These are phyloP conservation scores for Bombus impatiens DNA, from an alignment of 1,140 invertebrate species.

Conservation along the genomic window DNA sequence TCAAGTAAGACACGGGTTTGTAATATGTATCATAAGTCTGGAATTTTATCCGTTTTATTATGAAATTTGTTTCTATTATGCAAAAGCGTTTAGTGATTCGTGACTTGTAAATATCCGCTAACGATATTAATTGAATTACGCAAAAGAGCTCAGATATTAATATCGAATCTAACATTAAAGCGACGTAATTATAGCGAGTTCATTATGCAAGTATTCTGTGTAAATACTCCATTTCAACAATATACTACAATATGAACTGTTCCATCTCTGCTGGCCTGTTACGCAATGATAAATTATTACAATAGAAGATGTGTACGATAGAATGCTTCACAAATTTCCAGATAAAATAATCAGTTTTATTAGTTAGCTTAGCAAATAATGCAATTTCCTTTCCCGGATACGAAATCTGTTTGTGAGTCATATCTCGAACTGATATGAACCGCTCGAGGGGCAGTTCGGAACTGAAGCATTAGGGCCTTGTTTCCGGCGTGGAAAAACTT, in stretches of 20 bases:
- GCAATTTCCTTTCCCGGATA: slow-evolving; percentile 6
- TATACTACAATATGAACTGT: no score
- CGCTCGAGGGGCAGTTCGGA: slow-evolving; percentile 34
- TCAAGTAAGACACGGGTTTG: no score
- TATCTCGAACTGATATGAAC: slow-evolving; percentile 33
- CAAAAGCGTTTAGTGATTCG: no score
- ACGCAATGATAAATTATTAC: not conserved
- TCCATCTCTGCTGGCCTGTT: no score
- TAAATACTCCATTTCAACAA: no score
- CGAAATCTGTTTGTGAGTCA: slow-evolving; percentile 24
- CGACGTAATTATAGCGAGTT: not conserved
- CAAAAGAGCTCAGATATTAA: not conserved
- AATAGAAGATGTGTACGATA: not conserved
- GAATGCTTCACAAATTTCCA: not conserved
- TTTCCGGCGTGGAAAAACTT: slow-evolving; percentile 40
- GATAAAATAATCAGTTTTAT: not conserved
- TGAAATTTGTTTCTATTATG: no score
- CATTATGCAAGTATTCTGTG: not conserved
- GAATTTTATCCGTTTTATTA: no score
- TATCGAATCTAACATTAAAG: not conserved
- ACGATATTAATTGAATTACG: not conserved
- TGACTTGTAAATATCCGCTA: not conserved
- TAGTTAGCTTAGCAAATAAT: slow-evolving; percentile 24
- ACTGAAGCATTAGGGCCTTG: slow-evolving; percentile 40
- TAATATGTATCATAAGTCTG: no score